Base-by-base conservation (phyloP, 1,140 invertebrate genomes). In the Zaprionus davidi region DNA sequence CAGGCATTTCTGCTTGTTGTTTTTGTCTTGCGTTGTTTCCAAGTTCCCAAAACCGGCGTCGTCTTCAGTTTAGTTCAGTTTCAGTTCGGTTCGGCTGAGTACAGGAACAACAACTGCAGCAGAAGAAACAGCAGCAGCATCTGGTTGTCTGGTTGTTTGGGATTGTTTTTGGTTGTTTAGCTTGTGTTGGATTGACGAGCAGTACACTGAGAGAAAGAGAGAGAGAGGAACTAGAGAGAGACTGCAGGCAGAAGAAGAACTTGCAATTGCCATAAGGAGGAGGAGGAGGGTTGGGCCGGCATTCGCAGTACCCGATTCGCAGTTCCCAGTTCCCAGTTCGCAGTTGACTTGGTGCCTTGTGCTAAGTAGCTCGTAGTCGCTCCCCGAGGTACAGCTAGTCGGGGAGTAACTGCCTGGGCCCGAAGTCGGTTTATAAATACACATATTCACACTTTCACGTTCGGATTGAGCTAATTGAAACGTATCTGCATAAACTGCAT, bases 381-480 rank as follows among this genome's bases (percentile, higher is more conserved):
- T 24, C 4, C 24, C 24, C 49, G 24, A 65, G 22, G 51, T 55
- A 49, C 31, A 12, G 53, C 51, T 46, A 44, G 46, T 38, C n/a
- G 13, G 15, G 41, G 49, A 57, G 65, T 82, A 68, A 63, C 41
- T 63, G 62, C 4, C 49, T 26, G 62, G 34, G 24, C 60, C 75
- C 55, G 13, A 11, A 53, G 20, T 51, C 56, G 58, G 71, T 76
- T 64, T 79, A 79, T 79, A 79, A 79, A 79, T 79, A 79, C 69
- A 79, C 77, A 79, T 76, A 79, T 79, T 79, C 77, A 79, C 83
- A 86, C 83, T 86, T 86, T 86, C 83, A 86, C 79, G 83, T 86
- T 82, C 83, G 83, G 72, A 82, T 87, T 86, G 83, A 82, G 83
- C 83, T 86, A 86, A 86, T 86, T 86, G 83, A 86, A 87, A 86